Evolutionary conservation across 2,888 invertebrate species (phyloP), one percentile per base, ranked within the genome.

Genomic region (Polyommatus iphigenia): DNA sequence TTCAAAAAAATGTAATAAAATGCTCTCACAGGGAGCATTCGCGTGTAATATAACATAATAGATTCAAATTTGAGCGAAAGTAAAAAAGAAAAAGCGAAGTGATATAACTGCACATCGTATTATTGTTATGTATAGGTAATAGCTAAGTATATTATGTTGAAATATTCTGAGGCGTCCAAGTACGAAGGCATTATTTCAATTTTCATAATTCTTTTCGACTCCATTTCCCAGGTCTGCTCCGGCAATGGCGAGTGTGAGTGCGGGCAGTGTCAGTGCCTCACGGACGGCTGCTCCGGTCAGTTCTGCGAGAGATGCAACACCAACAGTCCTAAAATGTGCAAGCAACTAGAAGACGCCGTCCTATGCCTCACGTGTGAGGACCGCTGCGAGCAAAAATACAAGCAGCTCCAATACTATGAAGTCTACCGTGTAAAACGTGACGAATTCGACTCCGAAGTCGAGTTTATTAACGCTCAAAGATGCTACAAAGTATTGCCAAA

Each of bases 281-380:
- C 89, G 8, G 87, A 92, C 75, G 88, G 88, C 15, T 95, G 95
- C 82, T 92, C 92, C 0, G 96, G 96, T 10, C 87, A 87, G 67
- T 97, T 95, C 81, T 98, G 98, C 86, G 97, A 97, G 81, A 95
- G 95, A 77, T 97, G 97, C 84, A 95, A 96, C 0, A 95, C 96
- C 0, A 97, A 97, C 83, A 94, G 95, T 0, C 95, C 95, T 2
- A 90, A 94, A 81, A 94, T 95, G 81, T 98, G 98, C 87, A 94
- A 95, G 77, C 95, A 96, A 80, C 94, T 97, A 79, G 95, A 95
- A 83, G 94, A 95, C 50, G 97, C 97, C 85, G 97, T 97, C 0
- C 95, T 96, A 84, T 98, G 97, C 75, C 86, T 86, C 67, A 84
- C 84, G 78, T 78, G 82, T 6, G 80, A 85, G 13, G 82, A 82